phyloP scores from a whole-genome alignment of 2,888 invertebrate species.

The Vesta saturnalis region DNA sequence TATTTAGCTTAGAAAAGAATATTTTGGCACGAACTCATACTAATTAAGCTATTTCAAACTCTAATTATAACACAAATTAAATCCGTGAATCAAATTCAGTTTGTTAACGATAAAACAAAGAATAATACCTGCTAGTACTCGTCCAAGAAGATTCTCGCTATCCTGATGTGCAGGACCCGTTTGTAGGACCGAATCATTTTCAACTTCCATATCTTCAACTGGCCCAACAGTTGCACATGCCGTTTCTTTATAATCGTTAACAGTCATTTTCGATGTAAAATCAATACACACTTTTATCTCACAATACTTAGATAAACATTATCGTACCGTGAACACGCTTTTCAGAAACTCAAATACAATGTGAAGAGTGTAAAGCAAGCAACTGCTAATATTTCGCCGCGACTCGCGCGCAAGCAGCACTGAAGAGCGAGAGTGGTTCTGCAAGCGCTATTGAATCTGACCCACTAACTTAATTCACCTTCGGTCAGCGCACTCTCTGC shows the following conservation, averaged over 20 bases:
- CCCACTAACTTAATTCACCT: constrained; percentile 63
- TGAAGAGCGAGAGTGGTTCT: constrained; percentile 53
- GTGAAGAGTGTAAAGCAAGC: constrained; percentile 26
- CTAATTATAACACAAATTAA: constrained; percentile 3
- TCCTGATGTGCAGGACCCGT: constrained; percentile 43
- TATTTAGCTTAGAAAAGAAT: constrained; percentile 21
- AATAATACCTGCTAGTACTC: constrained; percentile 67
- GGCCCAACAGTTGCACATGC: constrained; percentile 61
- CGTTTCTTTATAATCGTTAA: constrained; percentile 67
- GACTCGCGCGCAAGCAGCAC: constrained; percentile 45
- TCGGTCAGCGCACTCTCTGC: constrained; percentile 60
- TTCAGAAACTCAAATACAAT: neutral
- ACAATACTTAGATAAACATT: constrained; percentile 8
- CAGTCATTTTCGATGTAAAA: constrained; percentile 62
- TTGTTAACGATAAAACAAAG: constrained; percentile 3
- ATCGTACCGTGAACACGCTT: no score
- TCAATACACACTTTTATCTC: neutral
- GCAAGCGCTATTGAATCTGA: constrained; percentile 52
- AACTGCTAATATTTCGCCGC: constrained; percentile 46
- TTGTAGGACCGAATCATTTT: constrained; percentile 43
- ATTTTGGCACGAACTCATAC: constrained; percentile 30
- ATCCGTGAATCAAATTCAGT: no score
- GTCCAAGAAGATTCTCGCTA: constrained; percentile 67
- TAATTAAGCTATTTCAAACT: constrained; percentile 23
- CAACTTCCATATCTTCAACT: constrained; percentile 59